Evolutionary conservation across 2,113 vertebrate genomes (phyloP), one percentile per base, ranked within the genome.

Genomic region (Gulo gulo): DNA sequence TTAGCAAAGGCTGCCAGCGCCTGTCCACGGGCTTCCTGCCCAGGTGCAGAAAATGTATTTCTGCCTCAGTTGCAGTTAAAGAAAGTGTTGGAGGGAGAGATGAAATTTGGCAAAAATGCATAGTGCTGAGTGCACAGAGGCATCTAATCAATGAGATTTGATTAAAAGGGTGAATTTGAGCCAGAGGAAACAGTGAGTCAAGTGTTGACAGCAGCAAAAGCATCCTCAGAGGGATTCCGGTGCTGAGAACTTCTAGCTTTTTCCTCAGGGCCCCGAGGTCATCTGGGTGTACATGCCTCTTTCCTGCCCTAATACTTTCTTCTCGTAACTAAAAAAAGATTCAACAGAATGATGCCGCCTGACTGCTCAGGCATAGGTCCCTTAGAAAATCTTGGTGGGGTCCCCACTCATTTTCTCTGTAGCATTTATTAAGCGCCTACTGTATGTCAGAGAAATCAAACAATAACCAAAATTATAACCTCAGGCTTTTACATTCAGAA

Each of bases 141-240:
- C 81, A 76, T 45, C 89, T 67, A 67, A 91, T 85, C 82, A 63
- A 82, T 88, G 78, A 79, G 84, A 94, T 85, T 55, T 96, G 81
- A 95, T 93, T 94, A 79, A 94, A 86, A 94, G 42, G 73, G 57
- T 76, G 88, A 81, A 61, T 76, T 71, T 69, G 78, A 92, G 88
- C 90, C 85, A 85, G 73, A 47, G 50, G 0, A 67, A 78, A 63
- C 83, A 85, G 50, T n/a, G 29, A 96, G 69, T 78, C 80, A 91
- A 85, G 88, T 34, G 93, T 79, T 86, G 85, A 97, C 80, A 84
- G 71, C 57, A 59, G 52, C 76, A 61, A 87, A 92, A 85, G 59
- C 88, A 92, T 82, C 88, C 24, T 63, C 42, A 15, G 42, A 92
- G 52, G 23, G 34, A 73, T 21, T 50, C 39, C 1, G 18, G 36